Evolutionary conservation across 2,797 vertebrate species (phyloP).

Genomic region (Gymnopithys bicolor): DNA sequence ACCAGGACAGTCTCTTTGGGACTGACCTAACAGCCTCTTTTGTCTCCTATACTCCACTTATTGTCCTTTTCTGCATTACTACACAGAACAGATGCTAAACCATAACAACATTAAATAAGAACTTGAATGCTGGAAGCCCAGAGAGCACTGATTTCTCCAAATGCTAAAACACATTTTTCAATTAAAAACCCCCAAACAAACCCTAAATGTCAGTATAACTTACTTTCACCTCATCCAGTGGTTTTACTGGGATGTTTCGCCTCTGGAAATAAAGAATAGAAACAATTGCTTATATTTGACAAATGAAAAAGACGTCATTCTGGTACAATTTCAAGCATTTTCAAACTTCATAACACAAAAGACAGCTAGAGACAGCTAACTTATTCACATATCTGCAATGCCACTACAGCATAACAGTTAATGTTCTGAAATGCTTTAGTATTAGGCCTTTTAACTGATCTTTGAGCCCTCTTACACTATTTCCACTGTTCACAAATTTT

Average conservation of each 20-base stretch:
- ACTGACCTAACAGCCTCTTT: neutral
- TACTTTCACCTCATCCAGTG: constrained; percentile 86
- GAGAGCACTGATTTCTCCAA: neutral
- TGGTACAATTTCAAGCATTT: neutral
- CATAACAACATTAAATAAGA: neutral
- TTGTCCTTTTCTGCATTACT: neutral
- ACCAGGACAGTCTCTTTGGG: neutral
- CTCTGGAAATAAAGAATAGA: constrained; percentile 81
- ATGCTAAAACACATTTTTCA: neutral
- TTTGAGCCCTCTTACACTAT: neutral
- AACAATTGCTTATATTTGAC: neutral
- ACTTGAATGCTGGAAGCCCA: neutral
- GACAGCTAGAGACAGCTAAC: neutral
- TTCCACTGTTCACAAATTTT: neutral
- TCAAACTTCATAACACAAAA: neutral
- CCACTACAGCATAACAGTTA: neutral
- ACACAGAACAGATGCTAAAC: neutral
- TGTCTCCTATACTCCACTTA: neutral
- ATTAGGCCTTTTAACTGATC: neutral
- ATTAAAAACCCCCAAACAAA: neutral
- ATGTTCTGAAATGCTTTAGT: neutral
- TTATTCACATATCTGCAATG: neutral
- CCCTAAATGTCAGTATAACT: neutral
- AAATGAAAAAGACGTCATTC: neutral
- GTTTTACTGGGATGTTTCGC: constrained; percentile 85